Percentiles rank a stretch among this genome's conserved stretches.
Evolutionary conservation across 30 jellyfish, hydroid and myxozoan genomes (phyloP).

Genomic region (Pseudorhiza aurosa): DNA sequence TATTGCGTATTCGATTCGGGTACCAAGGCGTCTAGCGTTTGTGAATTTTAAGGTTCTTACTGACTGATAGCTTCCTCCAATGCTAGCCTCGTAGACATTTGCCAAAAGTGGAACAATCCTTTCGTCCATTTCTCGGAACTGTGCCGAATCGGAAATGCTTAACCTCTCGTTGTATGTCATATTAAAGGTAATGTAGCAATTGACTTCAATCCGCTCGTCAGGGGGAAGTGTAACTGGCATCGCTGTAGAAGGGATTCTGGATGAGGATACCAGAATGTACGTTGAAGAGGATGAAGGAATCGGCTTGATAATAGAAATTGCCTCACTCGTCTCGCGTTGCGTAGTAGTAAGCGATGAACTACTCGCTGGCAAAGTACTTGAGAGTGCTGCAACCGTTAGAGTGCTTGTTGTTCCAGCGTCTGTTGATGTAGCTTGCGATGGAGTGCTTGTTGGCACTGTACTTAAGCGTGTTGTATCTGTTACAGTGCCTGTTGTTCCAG

Average conservation of each 20-base stretch:
- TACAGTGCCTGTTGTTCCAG: no score
- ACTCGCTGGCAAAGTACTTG: neutral
- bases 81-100: constrained; percentile 8
- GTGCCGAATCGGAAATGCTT: neutral
- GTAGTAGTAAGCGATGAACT: neutral
- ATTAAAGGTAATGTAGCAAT: constrained; percentile 25
- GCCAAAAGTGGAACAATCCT: constrained; percentile 31
- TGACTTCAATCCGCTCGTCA: constrained; percentile 14
- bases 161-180: constrained; percentile 20
- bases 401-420: neutral
- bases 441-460: neutral
- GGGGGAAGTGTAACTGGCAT: constrained; percentile 30
- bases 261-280: neutral
- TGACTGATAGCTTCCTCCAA: neutral
- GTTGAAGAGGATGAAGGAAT: neutral
- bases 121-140: constrained; percentile 6
- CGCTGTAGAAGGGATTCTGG: constrained; percentile 5
- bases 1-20: constrained; percentile 8
- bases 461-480: neutral
- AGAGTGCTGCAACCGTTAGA: neutral
- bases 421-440: neutral
- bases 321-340: no score
- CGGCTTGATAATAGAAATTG: no score
- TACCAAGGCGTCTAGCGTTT: constrained; percentile 32
- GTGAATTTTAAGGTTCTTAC: constrained; percentile 14